phyloP scores from a whole-genome alignment of 2,113 vertebrate genomes.

The Apodemus speciosus region DNA sequence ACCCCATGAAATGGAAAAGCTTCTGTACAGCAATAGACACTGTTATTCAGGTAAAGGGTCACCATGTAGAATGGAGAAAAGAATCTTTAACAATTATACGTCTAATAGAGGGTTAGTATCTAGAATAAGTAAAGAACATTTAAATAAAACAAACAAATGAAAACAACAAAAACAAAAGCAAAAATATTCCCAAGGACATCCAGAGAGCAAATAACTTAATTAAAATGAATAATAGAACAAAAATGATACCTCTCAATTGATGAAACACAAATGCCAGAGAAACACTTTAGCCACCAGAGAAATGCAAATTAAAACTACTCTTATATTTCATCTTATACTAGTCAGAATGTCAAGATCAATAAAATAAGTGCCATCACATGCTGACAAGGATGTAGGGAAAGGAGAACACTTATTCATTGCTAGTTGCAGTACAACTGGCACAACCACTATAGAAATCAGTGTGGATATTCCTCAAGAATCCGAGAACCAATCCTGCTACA shows the following conservation, averaged over 20 bases:
- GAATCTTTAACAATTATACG: not conserved
- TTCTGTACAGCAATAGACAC: not conserved
- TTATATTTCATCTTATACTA: not conserved
- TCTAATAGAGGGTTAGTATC: not conserved
- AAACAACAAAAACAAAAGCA: not conserved
- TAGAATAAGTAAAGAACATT: not conserved
- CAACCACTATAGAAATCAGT: not conserved
- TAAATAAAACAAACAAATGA: not conserved
- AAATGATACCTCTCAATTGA: not conserved
- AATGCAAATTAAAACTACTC: not conserved
- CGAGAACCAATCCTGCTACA: not conserved
- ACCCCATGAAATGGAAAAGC: not conserved
- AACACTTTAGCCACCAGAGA: not conserved
- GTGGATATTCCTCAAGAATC: not conserved
- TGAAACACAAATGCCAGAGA: not conserved
- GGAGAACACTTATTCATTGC: not conserved
- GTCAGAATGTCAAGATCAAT: not conserved
- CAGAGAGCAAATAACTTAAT: not conserved
- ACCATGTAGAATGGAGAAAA: not conserved
- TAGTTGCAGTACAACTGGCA: not conserved
- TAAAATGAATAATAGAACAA: not conserved
- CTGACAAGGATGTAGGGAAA: not conserved
- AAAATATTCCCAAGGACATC: not conserved
- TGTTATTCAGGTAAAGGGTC: not conserved
- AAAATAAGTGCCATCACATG: not conserved